phyloP scores from a whole-genome alignment of 2,888 invertebrate species.

The Synergus umbraculus region DNA sequence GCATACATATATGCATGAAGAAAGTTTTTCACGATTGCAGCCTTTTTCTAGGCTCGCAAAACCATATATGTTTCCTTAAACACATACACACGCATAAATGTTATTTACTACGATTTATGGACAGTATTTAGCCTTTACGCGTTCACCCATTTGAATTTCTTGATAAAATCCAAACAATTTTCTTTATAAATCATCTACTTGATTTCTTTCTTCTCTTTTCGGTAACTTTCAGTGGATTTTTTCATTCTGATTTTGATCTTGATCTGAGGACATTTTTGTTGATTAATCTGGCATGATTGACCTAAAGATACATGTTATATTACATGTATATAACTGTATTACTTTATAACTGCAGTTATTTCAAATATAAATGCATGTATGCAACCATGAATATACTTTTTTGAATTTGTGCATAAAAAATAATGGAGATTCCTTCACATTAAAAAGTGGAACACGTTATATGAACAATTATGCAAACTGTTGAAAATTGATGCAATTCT shows the following conservation, averaged over 20 bases:
- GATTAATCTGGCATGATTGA: too few species aligned
- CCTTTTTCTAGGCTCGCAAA: constrained; percentile 7
- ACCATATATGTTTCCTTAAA: background rate
- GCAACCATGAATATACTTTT: too few species aligned
- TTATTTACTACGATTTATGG: constrained; percentile 3
- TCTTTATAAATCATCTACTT: background rate
- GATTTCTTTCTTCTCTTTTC: background rate
- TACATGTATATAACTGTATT: too few species aligned
- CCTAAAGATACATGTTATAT: too few species aligned
- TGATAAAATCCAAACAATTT: background rate
- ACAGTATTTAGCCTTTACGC: background rate
- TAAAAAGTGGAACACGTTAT: background rate
- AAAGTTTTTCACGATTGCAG: constrained; percentile 56
- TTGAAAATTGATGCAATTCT: constrained; percentile 16
- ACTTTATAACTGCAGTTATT: too few species aligned
- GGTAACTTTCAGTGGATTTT: too few species aligned
- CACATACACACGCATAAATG: background rate
- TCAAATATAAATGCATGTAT: too few species aligned
- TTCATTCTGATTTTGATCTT: too few species aligned
- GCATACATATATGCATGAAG: constrained; percentile 58
- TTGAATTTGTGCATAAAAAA: too few species aligned
- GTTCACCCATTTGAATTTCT: background rate
- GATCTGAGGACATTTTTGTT: too few species aligned
- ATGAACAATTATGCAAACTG: background rate
- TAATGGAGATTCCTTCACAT: background rate